Evolutionary conservation across 2,797 vertebrate species (phyloP).

Genomic region (Coregonus suidteri): DNA sequence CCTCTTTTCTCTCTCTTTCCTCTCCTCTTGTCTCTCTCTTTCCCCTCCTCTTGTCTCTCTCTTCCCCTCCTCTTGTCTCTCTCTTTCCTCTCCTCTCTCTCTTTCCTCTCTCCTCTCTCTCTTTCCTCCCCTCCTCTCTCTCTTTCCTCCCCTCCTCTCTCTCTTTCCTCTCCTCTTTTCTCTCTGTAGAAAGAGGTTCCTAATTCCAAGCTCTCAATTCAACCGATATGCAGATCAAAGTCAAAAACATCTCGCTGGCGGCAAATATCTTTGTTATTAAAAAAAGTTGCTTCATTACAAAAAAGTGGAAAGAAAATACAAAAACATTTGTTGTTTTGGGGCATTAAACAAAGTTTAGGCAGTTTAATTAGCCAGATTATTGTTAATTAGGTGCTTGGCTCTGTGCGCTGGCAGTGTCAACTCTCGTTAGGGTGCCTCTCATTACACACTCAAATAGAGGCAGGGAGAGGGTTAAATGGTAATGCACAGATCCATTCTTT

Average conservation of each 20-base stretch:
- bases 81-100: neutral
- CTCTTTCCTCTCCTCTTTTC: neutral
- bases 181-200: neutral
- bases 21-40: too few relatives aligned
- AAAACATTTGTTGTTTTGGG: constrained; percentile 67
- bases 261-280: neutral
- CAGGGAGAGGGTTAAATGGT: constrained; percentile 37
- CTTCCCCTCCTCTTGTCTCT: too few relatives aligned
- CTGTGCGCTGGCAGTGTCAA: constrained; percentile 62
- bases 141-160: neutral
- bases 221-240: constrained; percentile 5
- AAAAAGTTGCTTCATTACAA: neutral
- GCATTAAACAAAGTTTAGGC: constrained; percentile 63
- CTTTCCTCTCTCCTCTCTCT: neutral
- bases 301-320: constrained; percentile 5
- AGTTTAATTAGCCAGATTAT: constrained; percentile 64
- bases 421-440: constrained; percentile 60
- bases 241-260: constrained; percentile 6
- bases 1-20: too few relatives aligned
- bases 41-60: neutral
- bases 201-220: neutral
- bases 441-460: constrained; percentile 46
- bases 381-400: constrained; percentile 62
- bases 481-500: constrained; percentile 41
- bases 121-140: neutral